These are phyloP conservation scores for Drosophila tripunctata DNA, from an alignment of 2,888 invertebrate species.

Conservation along the genomic window DNA sequence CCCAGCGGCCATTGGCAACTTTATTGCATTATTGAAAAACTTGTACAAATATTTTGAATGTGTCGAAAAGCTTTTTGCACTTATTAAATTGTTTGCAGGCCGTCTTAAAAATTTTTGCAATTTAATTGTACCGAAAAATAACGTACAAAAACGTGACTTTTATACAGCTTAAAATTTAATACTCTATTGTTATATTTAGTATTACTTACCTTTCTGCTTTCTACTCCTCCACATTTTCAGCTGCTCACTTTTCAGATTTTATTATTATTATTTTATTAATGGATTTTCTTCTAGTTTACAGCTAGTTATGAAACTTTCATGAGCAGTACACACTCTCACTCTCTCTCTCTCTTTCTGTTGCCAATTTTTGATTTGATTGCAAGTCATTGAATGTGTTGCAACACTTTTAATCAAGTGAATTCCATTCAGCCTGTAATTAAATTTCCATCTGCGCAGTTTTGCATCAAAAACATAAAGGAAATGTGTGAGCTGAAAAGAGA, in stretches of 20 bases:
- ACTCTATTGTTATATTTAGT: constrained; percentile 6
- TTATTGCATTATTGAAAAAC: constrained; percentile 81
- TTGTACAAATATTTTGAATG: constrained; percentile 80
- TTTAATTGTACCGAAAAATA: constrained; percentile 52
- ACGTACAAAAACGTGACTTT: constrained; percentile 11
- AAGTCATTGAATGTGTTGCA: constrained; percentile 18
- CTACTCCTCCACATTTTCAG: not conserved
- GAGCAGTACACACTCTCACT: constrained; percentile 3
- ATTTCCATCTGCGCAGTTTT: constrained; percentile 35
- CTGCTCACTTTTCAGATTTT: constrained; percentile 22
- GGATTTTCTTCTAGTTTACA: constrained; percentile 39
- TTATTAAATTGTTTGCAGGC: constrained; percentile 64
- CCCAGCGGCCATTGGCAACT: constrained; percentile 63
- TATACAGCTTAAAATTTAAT: not conserved
- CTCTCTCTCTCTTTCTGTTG: not conserved
- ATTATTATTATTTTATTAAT: constrained; percentile 43
- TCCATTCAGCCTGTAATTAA: constrained; percentile 69
- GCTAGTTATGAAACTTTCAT: constrained; percentile 48
- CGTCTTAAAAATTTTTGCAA: constrained; percentile 22
- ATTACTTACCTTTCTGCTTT: constrained; percentile 5
- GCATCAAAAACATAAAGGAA: not conserved
- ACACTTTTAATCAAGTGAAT: constrained; percentile 61
- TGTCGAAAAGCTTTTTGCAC: constrained; percentile 69
- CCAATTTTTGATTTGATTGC: constrained; percentile 11
- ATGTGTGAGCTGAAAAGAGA: constrained; percentile 41